Evolutionary conservation across 2,797 vertebrate species (phyloP).

Genomic region (Acropternis orthonyx): DNA sequence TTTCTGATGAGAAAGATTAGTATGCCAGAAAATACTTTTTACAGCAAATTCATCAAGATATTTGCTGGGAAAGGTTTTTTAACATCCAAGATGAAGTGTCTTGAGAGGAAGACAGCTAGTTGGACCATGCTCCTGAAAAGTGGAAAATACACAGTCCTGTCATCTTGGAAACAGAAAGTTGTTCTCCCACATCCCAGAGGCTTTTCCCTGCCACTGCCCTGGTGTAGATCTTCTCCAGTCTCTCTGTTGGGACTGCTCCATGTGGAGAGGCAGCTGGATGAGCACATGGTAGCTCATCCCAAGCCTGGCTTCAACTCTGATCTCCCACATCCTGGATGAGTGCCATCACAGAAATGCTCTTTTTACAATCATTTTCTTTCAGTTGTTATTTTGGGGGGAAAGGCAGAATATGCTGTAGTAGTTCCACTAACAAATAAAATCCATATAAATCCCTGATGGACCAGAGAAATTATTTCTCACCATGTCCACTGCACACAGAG

Average conservation of each 20-base stretch:
- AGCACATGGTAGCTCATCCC: not conserved
- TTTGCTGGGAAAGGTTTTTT: not conserved
- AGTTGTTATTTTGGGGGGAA: not conserved
- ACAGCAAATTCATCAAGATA: not conserved
- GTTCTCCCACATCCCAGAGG: not conserved
- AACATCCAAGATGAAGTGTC: not conserved
- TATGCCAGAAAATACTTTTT: not conserved
- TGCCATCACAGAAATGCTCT: not conserved
- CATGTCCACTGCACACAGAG: not conserved
- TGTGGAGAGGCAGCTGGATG: constrained; percentile 3
- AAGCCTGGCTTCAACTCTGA: constrained; percentile 12
- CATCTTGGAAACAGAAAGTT: not conserved
- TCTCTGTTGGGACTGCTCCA: not conserved
- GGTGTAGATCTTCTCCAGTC: not conserved
- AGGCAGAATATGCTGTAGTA: not conserved
- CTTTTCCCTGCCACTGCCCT: not conserved
- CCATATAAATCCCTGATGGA: not conserved
- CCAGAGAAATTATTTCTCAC: not conserved
- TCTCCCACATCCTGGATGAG: not conserved
- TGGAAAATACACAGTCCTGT: fast-evolving
- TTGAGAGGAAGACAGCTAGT: not conserved
- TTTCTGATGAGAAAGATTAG: not conserved
- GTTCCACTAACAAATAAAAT: not conserved
- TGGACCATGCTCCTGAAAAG: not conserved
- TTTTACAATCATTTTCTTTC: not conserved